Percentiles rank a stretch among this genome's conserved stretches.
phyloP scores from a whole-genome alignment of 2,888 invertebrate species.

The Meteorus cinctellus region DNA sequence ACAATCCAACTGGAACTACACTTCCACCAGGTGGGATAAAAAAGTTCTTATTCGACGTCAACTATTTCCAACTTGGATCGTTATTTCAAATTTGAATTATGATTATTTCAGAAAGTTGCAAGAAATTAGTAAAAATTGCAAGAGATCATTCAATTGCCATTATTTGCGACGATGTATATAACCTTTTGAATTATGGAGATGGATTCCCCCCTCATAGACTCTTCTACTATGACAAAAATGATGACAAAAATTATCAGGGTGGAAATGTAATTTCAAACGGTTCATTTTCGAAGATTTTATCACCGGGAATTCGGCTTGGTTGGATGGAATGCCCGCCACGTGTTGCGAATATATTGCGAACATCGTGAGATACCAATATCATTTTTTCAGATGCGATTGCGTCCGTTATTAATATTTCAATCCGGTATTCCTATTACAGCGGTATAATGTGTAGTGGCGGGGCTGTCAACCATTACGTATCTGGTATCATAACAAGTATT shows the following conservation, averaged over 20 bases:
- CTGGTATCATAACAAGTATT: conserved; percentile 75
- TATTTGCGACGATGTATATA: conserved; percentile 80
- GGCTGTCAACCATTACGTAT: conserved; percentile 77
- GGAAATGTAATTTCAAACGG: conserved; percentile 79
- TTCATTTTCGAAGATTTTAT: conserved; percentile 79
- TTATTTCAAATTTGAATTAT: neutral
- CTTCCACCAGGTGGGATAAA: conserved; percentile 70
- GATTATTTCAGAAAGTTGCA: conserved; percentile 68
- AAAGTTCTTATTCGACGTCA: too few species aligned
- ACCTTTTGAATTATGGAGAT: conserved; percentile 75
- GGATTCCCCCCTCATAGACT: conserved; percentile 74
- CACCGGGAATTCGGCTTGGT: conserved; percentile 79
- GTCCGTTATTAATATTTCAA: neutral
- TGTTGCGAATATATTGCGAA: conserved; percentile 69
- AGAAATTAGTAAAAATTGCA: conserved; percentile 72
- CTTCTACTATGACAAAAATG: conserved; percentile 74
- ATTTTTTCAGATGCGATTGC: neutral
- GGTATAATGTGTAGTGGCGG: conserved; percentile 77
- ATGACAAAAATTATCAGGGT: conserved; percentile 71
- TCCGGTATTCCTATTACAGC: conserved; percentile 63
- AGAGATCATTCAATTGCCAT: conserved; percentile 73
- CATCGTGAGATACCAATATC: conserved; percentile 64
- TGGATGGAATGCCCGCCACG: conserved; percentile 78
- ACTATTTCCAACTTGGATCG: too few species aligned
- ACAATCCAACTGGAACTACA: conserved; percentile 77